These are phyloP conservation scores for Centropus unirufus DNA, from an alignment of 2,113 vertebrate species.

Conservation along the genomic window DNA sequence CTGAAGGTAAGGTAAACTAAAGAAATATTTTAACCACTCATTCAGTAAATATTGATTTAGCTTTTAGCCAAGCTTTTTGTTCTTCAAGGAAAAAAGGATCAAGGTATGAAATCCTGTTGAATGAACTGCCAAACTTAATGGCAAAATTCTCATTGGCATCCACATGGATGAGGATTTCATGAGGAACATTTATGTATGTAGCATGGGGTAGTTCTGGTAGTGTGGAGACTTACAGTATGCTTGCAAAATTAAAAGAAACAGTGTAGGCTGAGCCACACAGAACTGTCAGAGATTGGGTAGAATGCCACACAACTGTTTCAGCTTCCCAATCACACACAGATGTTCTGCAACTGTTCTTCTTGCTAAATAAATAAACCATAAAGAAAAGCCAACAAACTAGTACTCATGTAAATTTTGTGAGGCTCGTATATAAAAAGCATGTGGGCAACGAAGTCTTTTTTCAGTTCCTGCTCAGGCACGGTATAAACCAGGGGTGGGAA, in stretches of 20 bases:
- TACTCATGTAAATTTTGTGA: background rate
- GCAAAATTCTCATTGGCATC: background rate
- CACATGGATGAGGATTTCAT: background rate
- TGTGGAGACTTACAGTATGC: background rate
- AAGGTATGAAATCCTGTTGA: background rate
- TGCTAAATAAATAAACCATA: conserved; percentile 3
- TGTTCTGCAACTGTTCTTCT: background rate
- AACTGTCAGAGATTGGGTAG: background rate
- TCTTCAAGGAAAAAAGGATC: background rate
- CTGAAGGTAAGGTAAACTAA: background rate
- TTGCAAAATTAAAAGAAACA: background rate
- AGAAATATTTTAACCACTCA: background rate
- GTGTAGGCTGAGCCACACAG: background rate
- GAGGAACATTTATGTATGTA: background rate
- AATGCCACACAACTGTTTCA: background rate
- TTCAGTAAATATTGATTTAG: background rate
- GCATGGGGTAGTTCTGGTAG: background rate
- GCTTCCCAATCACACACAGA: background rate
- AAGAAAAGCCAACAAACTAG: background rate
- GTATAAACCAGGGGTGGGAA: background rate
- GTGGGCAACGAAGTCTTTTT: background rate
- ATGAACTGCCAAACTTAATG: background rate
- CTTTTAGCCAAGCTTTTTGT: conserved; percentile 9
- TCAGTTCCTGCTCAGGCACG: background rate
- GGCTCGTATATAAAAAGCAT: background rate